Conservation (phyloP, 2,797 vertebrate species). For the Jordanella pulchra region DNA sequence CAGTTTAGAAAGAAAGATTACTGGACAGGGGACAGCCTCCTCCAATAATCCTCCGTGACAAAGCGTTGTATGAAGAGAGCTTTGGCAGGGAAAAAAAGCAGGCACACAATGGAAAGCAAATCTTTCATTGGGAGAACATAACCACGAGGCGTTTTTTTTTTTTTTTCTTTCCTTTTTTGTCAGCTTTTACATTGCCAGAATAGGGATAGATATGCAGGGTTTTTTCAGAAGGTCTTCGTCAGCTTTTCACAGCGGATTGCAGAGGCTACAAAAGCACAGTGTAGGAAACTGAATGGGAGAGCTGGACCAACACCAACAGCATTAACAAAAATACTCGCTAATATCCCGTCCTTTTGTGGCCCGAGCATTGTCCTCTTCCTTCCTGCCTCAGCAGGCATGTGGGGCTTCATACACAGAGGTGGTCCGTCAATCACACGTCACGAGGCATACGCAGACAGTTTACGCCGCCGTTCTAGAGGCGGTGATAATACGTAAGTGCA, state of each 20-base stretch:
- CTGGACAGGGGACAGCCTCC: slow-evolving; percentile 58
- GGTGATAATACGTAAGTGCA: slow-evolving; percentile 10
- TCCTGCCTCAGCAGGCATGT: slow-evolving; percentile 54
- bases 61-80: slow-evolving; percentile 53
- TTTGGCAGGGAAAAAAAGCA: slow-evolving; percentile 43
- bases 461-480: slow-evolving; percentile 12
- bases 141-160: slow-evolving; percentile 61
- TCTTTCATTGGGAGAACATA: slow-evolving; percentile 62
- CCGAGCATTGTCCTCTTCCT: slow-evolving; percentile 50
- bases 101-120: slow-evolving; percentile 58
- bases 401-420: slow-evolving; percentile 48
- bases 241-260: slow-evolving; percentile 67
- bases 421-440: slow-evolving; percentile 23
- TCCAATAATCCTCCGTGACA: slow-evolving; percentile 60
- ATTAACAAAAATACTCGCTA: slow-evolving; percentile 43
- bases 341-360: slow-evolving; percentile 67
- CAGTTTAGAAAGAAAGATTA: slow-evolving; percentile 25
- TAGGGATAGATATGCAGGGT: slow-evolving; percentile 62
- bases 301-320: slow-evolving; percentile 48
- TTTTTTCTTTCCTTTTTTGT: slow-evolving; percentile 66
- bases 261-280: slow-evolving; percentile 68
- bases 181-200: slow-evolving; percentile 52
- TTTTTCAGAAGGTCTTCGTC: slow-evolving; percentile 65
- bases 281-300: slow-evolving; percentile 49
- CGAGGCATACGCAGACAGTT: slow-evolving; percentile 11